Percentiles rank a stretch among this genome's conserved stretches.
Evolutionary conservation across 2,888 invertebrate species (phyloP).

Genomic region (Sesia apiformis): DNA sequence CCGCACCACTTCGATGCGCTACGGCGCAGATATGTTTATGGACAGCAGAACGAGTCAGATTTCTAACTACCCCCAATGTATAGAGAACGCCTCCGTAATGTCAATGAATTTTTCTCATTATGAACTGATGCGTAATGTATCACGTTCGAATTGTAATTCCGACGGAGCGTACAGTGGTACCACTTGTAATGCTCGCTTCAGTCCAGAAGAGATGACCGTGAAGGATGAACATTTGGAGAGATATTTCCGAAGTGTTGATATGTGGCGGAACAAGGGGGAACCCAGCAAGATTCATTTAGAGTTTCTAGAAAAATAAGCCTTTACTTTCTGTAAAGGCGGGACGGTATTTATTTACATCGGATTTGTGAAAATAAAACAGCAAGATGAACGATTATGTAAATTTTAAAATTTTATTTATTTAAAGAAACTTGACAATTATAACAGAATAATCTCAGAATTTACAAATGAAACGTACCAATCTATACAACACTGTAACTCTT

Average conservation of each 20-base stretch:
- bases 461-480: conserved; percentile 68
- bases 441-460: conserved; percentile 70
- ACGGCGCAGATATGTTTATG: conserved; percentile 30
- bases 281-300: conserved; percentile 23
- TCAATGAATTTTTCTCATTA: conserved; percentile 64
- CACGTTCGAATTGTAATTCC: conserved; percentile 47
- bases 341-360: neutral
- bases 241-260: conserved; percentile 56
- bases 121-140: conserved; percentile 54
- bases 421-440: conserved; percentile 71
- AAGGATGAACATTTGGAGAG: conserved; percentile 55
- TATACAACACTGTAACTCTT: conserved; percentile 74
- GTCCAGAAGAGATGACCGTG: conserved; percentile 27
- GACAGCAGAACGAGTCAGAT: conserved; percentile 22
- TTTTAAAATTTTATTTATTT: conserved; percentile 71
- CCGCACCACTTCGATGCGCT: conserved; percentile 10
- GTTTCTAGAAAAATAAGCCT: conserved; percentile 21
- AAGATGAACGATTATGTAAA: conserved; percentile 69
- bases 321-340: neutral
- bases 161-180: conserved; percentile 48
- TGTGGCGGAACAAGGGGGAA: conserved; percentile 32
- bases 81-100: conserved; percentile 43
- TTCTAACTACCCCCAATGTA: conserved; percentile 18
- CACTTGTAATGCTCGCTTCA: conserved; percentile 29
- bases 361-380: conserved; percentile 40